These are phyloP conservation scores for Uria lomvia DNA, from an alignment of 2,113 vertebrate species.

Conservation along the genomic window DNA sequence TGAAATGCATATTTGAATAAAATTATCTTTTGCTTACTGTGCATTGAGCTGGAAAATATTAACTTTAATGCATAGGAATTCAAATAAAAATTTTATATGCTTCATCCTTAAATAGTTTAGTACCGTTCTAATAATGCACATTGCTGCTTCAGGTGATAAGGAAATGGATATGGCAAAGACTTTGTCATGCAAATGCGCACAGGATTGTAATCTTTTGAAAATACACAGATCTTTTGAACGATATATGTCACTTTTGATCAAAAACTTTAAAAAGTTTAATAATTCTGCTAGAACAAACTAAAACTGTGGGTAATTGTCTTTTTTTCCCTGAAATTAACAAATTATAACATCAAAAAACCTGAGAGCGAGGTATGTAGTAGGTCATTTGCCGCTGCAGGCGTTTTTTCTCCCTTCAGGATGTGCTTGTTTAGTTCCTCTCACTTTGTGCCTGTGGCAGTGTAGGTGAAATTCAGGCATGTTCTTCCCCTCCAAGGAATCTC, in stretches of 20 bases:
- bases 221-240: conserved; percentile 30
- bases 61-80: conserved; percentile 19
- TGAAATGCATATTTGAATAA: conserved; percentile 54
- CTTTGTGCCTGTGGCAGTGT: conserved; percentile 82
- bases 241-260: conserved; percentile 67
- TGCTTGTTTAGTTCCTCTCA: conserved; percentile 88
- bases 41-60: conserved; percentile 36
- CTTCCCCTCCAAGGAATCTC: conserved; percentile 80
- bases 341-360: conserved; percentile 75
- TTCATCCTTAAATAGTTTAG: conserved; percentile 12
- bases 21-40: conserved; percentile 51
- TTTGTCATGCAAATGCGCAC: conserved; percentile 41
- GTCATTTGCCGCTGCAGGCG: conserved; percentile 81
- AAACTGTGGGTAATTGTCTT: conserved; percentile 72
- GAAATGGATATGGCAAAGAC: conserved; percentile 20
- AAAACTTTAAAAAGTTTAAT: conserved; percentile 70
- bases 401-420: conserved; percentile 80
- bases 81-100: not conserved
- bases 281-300: conserved; percentile 66
- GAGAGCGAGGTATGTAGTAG: conserved; percentile 75
- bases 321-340: conserved; percentile 74
- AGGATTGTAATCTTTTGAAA: conserved; percentile 54
- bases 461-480: conserved; percentile 81
- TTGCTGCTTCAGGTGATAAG: conserved; percentile 28
- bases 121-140: not conserved